Percentiles rank a stretch among this genome's conserved stretches.
Conservation (phyloP, 2,888 invertebrate genomes). For the Brenthis daphne region DNA sequence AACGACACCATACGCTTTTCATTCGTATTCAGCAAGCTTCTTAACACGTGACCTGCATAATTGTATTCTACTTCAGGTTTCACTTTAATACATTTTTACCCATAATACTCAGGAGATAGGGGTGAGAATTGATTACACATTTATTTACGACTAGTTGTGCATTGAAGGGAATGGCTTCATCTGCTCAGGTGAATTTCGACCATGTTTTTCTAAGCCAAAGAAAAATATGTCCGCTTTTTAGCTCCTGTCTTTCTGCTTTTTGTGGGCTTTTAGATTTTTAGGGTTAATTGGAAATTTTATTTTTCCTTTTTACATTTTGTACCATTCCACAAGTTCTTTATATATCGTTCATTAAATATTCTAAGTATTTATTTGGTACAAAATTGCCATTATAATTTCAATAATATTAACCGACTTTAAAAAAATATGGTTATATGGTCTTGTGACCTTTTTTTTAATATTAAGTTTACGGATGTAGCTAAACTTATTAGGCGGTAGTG, state of each 20-base stretch:
- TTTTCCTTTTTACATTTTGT: neutral
- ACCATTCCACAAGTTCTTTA: neutral
- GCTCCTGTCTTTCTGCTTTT: slow-evolving; percentile 23
- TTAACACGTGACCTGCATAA: slow-evolving; percentile 47
- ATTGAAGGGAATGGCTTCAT: slow-evolving; percentile 46
- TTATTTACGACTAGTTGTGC: slow-evolving; percentile 22
- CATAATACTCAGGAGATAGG: neutral
- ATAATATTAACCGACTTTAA: no score
- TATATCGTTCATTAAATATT: neutral
- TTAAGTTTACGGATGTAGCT: no score
- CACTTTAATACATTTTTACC: slow-evolving; percentile 11
- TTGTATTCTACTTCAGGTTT: slow-evolving; percentile 30
- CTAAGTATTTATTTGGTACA: neutral
- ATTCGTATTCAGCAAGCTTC: slow-evolving; percentile 46
- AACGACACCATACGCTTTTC: slow-evolving; percentile 31
- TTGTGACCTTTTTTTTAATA: no score
- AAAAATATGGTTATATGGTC: no score
- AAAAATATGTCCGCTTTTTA: slow-evolving; percentile 31
- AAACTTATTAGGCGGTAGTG: no score
- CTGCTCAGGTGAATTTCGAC: slow-evolving; percentile 45
- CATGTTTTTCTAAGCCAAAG: slow-evolving; percentile 46
- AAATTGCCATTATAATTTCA: no score
- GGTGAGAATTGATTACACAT: slow-evolving; percentile 3
- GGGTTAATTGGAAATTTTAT: slow-evolving; percentile 10
- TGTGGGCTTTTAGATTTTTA: slow-evolving; percentile 17